Percentiles rank a stretch among this genome's conserved stretches.
Conservation (phyloP, 2,888 invertebrate genomes). For the Drosophila falleni region DNA sequence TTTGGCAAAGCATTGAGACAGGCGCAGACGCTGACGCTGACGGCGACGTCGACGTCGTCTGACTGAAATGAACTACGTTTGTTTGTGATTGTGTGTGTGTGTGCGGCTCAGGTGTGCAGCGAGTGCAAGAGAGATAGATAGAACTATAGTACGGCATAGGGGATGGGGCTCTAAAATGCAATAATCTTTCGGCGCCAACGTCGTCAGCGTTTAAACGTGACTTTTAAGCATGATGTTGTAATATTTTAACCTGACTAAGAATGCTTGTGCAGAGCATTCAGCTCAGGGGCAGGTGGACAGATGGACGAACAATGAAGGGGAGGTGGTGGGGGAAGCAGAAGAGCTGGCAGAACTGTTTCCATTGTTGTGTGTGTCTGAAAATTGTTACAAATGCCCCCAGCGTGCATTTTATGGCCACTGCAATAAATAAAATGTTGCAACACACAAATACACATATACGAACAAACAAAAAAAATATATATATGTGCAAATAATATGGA, state of each 20-base stretch:
- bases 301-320: neutral
- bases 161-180: constrained; percentile 69
- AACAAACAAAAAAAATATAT: constrained; percentile 20
- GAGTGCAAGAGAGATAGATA: constrained; percentile 21
- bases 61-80: constrained; percentile 73
- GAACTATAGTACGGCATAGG: neutral
- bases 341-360: constrained; percentile 39
- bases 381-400: constrained; percentile 81
- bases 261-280: constrained; percentile 29
- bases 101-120: constrained; percentile 52
- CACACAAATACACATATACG: constrained; percentile 25
- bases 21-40: constrained; percentile 58
- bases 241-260: constrained; percentile 81
- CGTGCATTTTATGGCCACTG: constrained; percentile 81
- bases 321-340: neutral
- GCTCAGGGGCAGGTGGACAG: constrained; percentile 17
- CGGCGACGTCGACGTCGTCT: constrained; percentile 38
- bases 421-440: constrained; percentile 81
- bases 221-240: constrained; percentile 82
- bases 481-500: constrained; percentile 74
- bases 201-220: constrained; percentile 81
- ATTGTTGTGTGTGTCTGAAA: constrained; percentile 76
- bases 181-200: constrained; percentile 81
- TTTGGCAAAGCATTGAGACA: constrained; percentile 67
- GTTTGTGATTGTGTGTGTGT: constrained; percentile 62